Percentiles rank a stretch among this genome's conserved stretches.
Conservation (phyloP, 2,113 vertebrate genomes). For the Hiodon alosoides region DNA sequence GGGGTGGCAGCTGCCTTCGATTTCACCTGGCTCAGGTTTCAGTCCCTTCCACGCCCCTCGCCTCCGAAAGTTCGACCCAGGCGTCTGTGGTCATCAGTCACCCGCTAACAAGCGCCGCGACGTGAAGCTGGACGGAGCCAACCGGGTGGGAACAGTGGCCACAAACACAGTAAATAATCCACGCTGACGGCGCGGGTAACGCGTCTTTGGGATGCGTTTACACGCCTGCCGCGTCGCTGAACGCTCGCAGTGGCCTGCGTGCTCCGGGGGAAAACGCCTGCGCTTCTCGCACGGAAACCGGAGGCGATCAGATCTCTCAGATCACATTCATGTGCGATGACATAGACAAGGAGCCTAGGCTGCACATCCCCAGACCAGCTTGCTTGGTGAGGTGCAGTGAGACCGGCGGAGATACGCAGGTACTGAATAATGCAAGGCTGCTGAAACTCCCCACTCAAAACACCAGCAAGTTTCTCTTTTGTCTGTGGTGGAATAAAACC, state of each 20-base stretch:
- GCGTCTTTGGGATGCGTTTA: conserved; percentile 77
- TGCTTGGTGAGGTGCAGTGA: no score
- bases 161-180: conserved; percentile 62
- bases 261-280: conserved; percentile 70
- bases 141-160: conserved; percentile 41
- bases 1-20: not conserved
- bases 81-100: conserved; percentile 50
- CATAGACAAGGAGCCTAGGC: no score
- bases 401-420: not conserved
- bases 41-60: conserved; percentile 37
- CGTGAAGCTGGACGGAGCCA: conserved; percentile 48
- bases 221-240: conserved; percentile 79
- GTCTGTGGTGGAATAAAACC: no score
- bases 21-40: conserved; percentile 2
- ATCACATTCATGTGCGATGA: no score
- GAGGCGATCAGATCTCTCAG: conserved; percentile 25
- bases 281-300: conserved; percentile 69
- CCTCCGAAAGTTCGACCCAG: conserved; percentile 8
- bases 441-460: not conserved
- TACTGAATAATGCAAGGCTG: not conserved
- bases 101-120: conserved; percentile 58
- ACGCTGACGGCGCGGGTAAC: conserved; percentile 51
- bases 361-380: no score
- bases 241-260: conserved; percentile 67
- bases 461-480: no score